phyloP scores from a whole-genome alignment of 2,113 vertebrate genomes.

The Gavia stellata region DNA sequence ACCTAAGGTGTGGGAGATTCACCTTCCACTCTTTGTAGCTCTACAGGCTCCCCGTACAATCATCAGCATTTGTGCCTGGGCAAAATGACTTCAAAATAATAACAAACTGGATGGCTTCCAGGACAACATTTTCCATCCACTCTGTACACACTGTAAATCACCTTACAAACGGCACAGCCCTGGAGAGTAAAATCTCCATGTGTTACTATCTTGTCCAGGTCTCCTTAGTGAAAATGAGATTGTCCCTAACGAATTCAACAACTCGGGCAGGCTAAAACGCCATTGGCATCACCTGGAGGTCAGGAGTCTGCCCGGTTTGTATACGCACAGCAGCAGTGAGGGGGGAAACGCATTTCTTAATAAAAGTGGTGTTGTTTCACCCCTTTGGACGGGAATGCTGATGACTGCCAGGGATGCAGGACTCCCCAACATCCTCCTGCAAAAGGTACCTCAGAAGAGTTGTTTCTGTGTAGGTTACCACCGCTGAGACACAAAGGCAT shows the following conservation, averaged over 20 bases:
- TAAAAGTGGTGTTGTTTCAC: neutral
- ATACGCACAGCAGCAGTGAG: accelerated
- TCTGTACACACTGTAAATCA: neutral
- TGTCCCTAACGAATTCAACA: neutral
- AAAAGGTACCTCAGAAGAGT: neutral
- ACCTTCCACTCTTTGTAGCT: neutral
- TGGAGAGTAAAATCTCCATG: neutral
- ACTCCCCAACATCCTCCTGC: neutral
- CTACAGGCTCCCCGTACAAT: neutral
- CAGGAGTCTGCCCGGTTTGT: neutral
- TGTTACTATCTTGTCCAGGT: neutral
- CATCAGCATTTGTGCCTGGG: neutral
- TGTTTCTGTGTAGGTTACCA: neutral
- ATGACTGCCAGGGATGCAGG: neutral
- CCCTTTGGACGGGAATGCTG: neutral
- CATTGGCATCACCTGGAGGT: accelerated
- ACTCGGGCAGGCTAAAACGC: neutral
- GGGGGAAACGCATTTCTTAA: neutral
- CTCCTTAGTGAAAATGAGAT: neutral
- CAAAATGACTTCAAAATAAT: neutral
- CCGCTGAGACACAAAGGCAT: neutral
- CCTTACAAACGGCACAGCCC: neutral
- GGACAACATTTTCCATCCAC: neutral
- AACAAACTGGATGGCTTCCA: neutral
- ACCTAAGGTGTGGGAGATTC: neutral